Conservation (phyloP, 1,140 invertebrate species). For the Polyergus mexicanus region DNA sequence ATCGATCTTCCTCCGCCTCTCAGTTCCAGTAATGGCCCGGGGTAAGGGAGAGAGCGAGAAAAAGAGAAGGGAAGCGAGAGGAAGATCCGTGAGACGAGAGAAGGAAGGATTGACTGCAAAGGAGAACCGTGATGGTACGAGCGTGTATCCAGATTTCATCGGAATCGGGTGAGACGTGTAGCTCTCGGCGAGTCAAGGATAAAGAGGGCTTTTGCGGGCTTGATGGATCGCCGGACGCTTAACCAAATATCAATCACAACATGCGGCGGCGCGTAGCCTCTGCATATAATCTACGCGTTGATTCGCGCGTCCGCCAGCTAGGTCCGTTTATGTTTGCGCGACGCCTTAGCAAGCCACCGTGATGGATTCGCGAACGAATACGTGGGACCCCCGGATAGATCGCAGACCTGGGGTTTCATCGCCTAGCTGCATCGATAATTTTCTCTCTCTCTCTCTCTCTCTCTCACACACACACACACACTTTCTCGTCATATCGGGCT, state of each 20-base stretch:
- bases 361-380: constrained; percentile 61
- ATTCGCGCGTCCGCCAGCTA: constrained; percentile 66
- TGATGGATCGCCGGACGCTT: constrained; percentile 79
- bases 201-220: constrained; percentile 77
- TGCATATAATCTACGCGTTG: constrained; percentile 76
- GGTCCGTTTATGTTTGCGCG: constrained; percentile 69
- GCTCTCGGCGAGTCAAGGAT: constrained; percentile 69
- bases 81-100: neutral
- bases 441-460: neutral
- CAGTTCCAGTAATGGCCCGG: neutral
- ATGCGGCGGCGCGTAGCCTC: constrained; percentile 60
- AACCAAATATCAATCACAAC: constrained; percentile 81
- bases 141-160: constrained; percentile 64
- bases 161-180: constrained; percentile 72
- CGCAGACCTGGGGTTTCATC: constrained; percentile 41
- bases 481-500: neutral
- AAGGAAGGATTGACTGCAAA: neutral
- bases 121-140: neutral
- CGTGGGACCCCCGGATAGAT: constrained; percentile 19
- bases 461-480: no score
- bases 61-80: neutral
- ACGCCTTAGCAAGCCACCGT: constrained; percentile 69
- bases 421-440: constrained; percentile 34
- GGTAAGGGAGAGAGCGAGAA: constrained; percentile 41
- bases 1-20: constrained; percentile 21